Evolutionary conservation across 2,113 vertebrate genomes (phyloP).

Genomic region (Heloderma charlesbogerti): DNA sequence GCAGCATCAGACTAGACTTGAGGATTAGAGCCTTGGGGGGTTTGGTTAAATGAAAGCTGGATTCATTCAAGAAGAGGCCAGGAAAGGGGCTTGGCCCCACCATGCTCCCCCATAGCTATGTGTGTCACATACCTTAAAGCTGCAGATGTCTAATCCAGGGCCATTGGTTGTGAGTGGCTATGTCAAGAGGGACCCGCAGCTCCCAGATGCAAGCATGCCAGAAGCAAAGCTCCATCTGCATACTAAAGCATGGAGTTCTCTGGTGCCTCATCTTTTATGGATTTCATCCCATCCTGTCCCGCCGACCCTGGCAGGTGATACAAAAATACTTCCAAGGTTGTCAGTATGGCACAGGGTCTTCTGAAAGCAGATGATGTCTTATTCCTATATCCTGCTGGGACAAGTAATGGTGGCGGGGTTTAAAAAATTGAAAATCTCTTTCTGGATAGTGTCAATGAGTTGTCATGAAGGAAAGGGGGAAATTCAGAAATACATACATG

Average conservation of each 20-base stretch:
- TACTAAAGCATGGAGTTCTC: slow-evolving; percentile 36
- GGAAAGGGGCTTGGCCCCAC: too few species aligned
- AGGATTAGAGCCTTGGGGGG: too few species aligned
- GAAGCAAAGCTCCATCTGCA: slow-evolving; percentile 10
- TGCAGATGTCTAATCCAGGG: too few species aligned
- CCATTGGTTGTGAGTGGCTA: neutral
- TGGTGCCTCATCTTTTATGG: slow-evolving; percentile 49
- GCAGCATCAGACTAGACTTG: neutral
- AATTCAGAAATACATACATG: slow-evolving; percentile 11
- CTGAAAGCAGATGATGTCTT: slow-evolving; percentile 27
- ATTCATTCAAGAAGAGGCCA: too few species aligned
- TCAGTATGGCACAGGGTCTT: slow-evolving; percentile 59
- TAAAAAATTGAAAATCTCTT: neutral
- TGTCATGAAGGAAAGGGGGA: slow-evolving; percentile 29
- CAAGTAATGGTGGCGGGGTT: too few species aligned
- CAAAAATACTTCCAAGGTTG: slow-evolving; percentile 58
- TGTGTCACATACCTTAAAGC: too few species aligned
- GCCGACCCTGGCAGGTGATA: slow-evolving; percentile 35
- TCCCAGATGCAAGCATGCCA: accelerated
- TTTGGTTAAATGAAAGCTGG: too few species aligned
- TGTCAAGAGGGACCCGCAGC: neutral
- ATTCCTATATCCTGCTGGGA: too few species aligned
- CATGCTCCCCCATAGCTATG: too few species aligned
- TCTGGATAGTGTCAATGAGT: slow-evolving; percentile 43
- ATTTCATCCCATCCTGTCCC: slow-evolving; percentile 43